Percentiles rank a stretch among this genome's conserved stretches.
These are phyloP conservation scores for Amniataba percoides DNA, from an alignment of 2,797 vertebrate genomes.

Conservation along the genomic window DNA sequence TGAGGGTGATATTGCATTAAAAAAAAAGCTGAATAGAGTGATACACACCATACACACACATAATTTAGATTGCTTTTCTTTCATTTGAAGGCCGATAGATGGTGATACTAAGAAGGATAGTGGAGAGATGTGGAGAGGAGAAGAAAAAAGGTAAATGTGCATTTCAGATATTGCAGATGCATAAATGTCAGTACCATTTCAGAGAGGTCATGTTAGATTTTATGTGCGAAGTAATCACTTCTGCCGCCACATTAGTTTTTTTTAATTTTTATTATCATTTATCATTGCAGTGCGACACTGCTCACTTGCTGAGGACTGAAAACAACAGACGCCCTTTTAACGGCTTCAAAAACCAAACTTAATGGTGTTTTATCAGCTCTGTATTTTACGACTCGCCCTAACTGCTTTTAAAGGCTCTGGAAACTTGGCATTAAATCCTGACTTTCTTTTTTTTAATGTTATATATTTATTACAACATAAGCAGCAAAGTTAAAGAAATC, in stretches of 20 bases:
- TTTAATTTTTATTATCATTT: not conserved
- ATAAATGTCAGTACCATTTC: slow-evolving; percentile 27
- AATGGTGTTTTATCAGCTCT: not conserved
- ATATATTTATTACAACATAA: not conserved
- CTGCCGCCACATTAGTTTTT: not conserved
- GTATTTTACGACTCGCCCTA: not conserved
- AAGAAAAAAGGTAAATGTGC: slow-evolving; percentile 2
- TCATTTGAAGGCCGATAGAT: not conserved
- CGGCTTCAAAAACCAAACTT: not conserved
- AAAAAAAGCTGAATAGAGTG: slow-evolving; percentile 2
- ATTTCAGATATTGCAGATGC: slow-evolving; percentile 15
- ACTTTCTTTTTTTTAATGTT: not conserved
- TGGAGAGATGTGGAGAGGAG: not conserved
- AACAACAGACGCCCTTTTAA: not conserved
- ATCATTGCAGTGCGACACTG: not conserved
- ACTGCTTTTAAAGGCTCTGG: not conserved
- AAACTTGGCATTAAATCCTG: too few species aligned
- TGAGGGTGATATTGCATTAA: not conserved
- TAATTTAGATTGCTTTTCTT: slow-evolving; percentile 11
- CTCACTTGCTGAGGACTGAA: not conserved
- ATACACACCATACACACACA: too few species aligned
- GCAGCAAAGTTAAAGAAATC: not conserved
- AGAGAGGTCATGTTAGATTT: slow-evolving; percentile 7
- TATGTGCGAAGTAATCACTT: not conserved
- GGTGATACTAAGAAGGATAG: not conserved